Evolutionary conservation across 2,797 vertebrate genomes (phyloP), one percentile per base, ranked within the genome.

Genomic region (Caiman crocodilus): DNA sequence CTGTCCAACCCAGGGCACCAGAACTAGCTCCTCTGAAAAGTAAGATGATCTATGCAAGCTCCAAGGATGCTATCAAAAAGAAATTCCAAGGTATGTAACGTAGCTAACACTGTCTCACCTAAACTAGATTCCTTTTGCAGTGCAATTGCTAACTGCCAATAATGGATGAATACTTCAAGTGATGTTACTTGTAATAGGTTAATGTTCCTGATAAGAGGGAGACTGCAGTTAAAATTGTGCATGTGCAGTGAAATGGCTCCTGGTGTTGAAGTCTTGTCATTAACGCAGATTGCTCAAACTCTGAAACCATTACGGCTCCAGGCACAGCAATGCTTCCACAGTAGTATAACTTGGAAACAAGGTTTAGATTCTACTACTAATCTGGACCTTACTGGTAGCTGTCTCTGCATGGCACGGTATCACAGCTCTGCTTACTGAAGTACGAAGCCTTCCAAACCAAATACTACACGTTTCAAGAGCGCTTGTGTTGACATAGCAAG

Each of bases 21-120:
- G 98, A 98, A 1, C 6, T n/a, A 0, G 97, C 98, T 60, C 4
- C 81, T 25, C 76, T 99, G 92, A 98, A 98, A 95, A 94, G 94
- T 13, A 99, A 98, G 97, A 98, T 99, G 98, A 76, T 96, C 55
- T 99, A 98, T 1, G 98, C 99, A 4, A 98, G 98, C 95, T 99
- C 99, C 88, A 98, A 98, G 96, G 95, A 93, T 15, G 95, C 98
- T 65, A 91, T 99, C 60, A 98, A 96, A 92, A 94, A 96, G 79
- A 94, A 96, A 78, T 73, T 98, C n/a, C 58, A 78, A 90, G 98
- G 99, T 98, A 97, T 0, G 92, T 94, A 81, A 82, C 12, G 2
- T 15, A 79, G 1, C 58, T 84, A 5, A 42, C 0, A 0, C 35
- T 88, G 42, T 7, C 55, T 15, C 42, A 64, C 21, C 18, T 60